Evolutionary conservation across 2,113 vertebrate species (phyloP).

Genomic region (Cebidichthys violaceus): DNA sequence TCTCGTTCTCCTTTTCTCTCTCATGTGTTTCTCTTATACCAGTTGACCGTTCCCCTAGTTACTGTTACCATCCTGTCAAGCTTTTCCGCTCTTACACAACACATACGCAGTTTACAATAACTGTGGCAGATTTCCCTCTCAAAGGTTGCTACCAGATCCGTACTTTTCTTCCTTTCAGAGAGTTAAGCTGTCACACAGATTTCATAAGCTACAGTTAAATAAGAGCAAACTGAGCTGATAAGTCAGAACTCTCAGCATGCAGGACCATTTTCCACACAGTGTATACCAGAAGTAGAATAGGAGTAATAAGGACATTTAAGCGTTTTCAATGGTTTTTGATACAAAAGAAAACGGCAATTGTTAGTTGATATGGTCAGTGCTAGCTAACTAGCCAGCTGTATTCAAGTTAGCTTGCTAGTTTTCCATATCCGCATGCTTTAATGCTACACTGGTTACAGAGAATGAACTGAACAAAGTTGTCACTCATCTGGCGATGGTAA

Average conservation of each 20-base stretch:
- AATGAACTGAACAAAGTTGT: no score
- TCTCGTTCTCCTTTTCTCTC: constrained; percentile 1
- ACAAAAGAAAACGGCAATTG: no score
- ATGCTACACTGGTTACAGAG: no score
- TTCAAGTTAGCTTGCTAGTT: no score
- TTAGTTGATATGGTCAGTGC: no score
- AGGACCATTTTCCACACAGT: background rate
- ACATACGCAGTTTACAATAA: background rate
- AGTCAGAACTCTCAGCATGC: background rate
- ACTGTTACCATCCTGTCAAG: background rate
- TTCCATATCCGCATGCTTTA: no score
- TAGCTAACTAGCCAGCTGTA: no score
- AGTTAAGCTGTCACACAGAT: background rate
- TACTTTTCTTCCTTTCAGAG: background rate
- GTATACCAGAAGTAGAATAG: background rate
- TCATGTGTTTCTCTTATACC: background rate
- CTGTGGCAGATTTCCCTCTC: background rate
- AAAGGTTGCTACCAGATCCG: background rate
- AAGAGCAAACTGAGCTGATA: background rate
- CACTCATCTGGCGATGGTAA: no score
- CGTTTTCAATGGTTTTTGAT: background rate
- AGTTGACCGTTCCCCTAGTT: background rate
- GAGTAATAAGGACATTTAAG: background rate
- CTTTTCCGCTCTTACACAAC: background rate
- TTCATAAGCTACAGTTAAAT: background rate